These are phyloP conservation scores for Parnassius glacialis DNA, from an alignment of 2,888 invertebrate species.

Conservation along the genomic window DNA sequence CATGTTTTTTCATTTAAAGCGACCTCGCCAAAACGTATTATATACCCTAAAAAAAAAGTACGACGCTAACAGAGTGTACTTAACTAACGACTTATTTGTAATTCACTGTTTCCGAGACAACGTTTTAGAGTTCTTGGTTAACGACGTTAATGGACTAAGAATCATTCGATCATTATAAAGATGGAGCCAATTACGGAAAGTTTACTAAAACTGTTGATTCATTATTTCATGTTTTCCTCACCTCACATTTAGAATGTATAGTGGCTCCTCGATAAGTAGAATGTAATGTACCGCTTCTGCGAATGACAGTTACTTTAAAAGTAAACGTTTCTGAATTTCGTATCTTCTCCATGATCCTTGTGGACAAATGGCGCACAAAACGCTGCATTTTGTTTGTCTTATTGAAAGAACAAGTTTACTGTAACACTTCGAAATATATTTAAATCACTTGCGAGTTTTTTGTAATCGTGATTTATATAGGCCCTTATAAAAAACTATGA, in stretches of 20 bases:
- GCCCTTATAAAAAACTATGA: constrained; percentile 27
- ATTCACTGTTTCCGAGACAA: constrained; percentile 10
- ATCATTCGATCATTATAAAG: constrained; percentile 10
- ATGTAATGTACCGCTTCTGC: constrained; percentile 53
- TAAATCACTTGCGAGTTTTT: background rate
- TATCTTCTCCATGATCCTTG: constrained; percentile 52
- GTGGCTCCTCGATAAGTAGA: constrained; percentile 61
- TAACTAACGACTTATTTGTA: constrained; percentile 15
- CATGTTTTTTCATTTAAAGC: background rate
- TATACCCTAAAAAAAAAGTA: constrained; percentile 2
- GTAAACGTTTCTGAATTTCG: constrained; percentile 55
- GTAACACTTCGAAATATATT: background rate
- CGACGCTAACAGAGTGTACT: constrained; percentile 5
- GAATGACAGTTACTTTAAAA: constrained; percentile 52
- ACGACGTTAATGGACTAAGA: constrained; percentile 15
- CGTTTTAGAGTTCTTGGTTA: constrained; percentile 14
- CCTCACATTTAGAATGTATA: constrained; percentile 66
- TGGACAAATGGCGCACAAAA: constrained; percentile 49
- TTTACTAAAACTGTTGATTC: constrained; percentile 7
- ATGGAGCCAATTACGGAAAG: constrained; percentile 15
- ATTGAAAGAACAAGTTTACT: background rate
- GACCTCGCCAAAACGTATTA: background rate
- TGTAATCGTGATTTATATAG: background rate
- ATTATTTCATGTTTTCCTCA: constrained; percentile 40
- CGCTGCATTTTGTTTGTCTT: constrained; percentile 50